phyloP scores from a whole-genome alignment of 92 coral and sea anemone species.

The Palythoa heliodiscus region DNA sequence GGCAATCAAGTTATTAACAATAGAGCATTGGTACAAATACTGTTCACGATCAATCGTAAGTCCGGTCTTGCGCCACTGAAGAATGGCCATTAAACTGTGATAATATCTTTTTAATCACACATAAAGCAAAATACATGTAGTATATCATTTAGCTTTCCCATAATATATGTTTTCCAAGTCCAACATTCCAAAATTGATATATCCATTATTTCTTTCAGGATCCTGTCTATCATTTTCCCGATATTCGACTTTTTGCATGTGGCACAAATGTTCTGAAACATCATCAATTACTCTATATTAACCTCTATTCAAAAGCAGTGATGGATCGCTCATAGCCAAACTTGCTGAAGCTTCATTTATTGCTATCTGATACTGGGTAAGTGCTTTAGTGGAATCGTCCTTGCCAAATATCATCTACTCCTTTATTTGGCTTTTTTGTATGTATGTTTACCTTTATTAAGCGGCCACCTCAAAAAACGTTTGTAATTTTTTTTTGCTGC shows the following conservation, averaged over 20 bases:
- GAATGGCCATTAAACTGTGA: background rate
- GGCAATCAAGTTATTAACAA: too few relatives aligned
- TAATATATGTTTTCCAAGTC: background rate
- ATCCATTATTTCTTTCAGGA: background rate
- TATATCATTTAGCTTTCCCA: slow-evolving; percentile 6
- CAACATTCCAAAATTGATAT: slow-evolving; percentile 7
- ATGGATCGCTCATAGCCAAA: slow-evolving; percentile 49
- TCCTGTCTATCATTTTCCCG: slow-evolving; percentile 5
- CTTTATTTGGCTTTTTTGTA: too few relatives aligned
- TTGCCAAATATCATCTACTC: background rate
- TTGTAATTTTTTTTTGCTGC: too few relatives aligned
- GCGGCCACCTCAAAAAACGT: too few relatives aligned
- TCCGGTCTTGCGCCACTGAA: too few relatives aligned
- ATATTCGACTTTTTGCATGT: background rate
- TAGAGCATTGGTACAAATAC: too few relatives aligned
- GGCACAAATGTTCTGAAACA: slow-evolving; percentile 7
- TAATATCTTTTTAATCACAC: background rate
- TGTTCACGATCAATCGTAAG: too few relatives aligned
- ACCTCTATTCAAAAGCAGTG: slow-evolving; percentile 60
- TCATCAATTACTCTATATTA: slow-evolving; percentile 13
- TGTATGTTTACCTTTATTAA: too few relatives aligned
- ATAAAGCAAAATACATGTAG: slow-evolving; percentile 4
- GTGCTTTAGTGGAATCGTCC: background rate
- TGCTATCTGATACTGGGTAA: slow-evolving; percentile 55
- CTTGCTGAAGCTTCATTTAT: slow-evolving; percentile 59